Evolutionary conservation across 2,113 vertebrate genomes (phyloP).

Genomic region (Stegostoma tigrinum): DNA sequence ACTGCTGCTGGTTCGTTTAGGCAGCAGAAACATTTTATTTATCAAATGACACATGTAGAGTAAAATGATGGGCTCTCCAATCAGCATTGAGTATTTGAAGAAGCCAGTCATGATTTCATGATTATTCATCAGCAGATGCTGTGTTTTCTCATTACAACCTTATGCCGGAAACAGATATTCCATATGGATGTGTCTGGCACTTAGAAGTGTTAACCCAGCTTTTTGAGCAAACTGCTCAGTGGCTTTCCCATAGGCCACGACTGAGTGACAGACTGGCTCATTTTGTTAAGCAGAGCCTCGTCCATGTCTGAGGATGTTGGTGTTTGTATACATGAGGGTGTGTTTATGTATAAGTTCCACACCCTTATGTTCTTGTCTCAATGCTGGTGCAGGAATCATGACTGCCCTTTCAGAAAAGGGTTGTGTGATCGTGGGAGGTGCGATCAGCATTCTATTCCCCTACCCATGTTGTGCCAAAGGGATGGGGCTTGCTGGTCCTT

Average conservation of each 20-base stretch:
- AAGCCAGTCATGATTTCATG: conserved; percentile 25
- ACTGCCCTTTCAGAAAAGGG: neutral
- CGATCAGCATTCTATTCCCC: neutral
- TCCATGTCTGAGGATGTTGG: neutral
- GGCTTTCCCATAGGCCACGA: conserved; percentile 42
- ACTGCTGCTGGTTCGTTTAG: neutral
- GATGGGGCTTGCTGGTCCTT: neutral
- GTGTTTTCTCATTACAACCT: conserved; percentile 20
- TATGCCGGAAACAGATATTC: conserved; percentile 41
- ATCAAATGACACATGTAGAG: conserved; percentile 1
- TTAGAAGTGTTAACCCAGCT: conserved; percentile 44
- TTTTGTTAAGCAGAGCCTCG: conserved; percentile 38
- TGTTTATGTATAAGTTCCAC: conserved; percentile 12
- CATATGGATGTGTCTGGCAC: conserved; percentile 46
- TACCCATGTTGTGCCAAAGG: neutral
- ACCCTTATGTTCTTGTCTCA: neutral
- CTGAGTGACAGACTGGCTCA: conserved; percentile 40
- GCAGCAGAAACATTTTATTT: neutral
- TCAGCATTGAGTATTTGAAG: conserved; percentile 13
- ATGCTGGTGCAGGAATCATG: neutral
- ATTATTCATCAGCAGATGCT: conserved; percentile 36
- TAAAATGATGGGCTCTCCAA: conserved; percentile 18
- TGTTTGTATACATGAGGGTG: conserved; percentile 6
- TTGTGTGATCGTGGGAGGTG: neutral
- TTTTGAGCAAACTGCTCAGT: conserved; percentile 44